These are phyloP conservation scores for Motacilla tschutschensis DNA, from an alignment of 2,113 vertebrate genomes.

Conservation along the genomic window DNA sequence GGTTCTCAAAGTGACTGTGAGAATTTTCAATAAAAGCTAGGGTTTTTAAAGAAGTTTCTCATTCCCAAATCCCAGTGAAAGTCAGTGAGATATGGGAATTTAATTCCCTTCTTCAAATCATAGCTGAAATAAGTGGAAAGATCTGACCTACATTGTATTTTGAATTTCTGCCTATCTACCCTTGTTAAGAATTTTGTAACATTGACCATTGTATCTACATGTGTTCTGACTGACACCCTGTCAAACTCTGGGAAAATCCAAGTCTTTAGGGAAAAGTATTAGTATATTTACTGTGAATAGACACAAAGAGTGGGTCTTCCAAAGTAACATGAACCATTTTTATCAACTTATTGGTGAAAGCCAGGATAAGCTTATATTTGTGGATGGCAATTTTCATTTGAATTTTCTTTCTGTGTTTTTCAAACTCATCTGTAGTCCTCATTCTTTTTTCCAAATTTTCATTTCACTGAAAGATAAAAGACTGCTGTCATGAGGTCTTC, in stretches of 20 bases:
- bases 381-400: neutral
- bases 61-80: neutral
- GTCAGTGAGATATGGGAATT: conserved; percentile 17
- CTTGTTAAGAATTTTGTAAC: neutral
- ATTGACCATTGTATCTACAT: neutral
- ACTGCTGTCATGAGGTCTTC: neutral
- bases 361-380: neutral
- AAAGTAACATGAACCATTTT: neutral
- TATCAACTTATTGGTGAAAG: neutral
- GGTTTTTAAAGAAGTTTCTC: conserved; percentile 5
- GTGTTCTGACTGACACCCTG: neutral
- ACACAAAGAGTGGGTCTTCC: neutral
- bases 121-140: neutral
- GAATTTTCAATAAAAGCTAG: conserved; percentile 29
- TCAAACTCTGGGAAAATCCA: neutral
- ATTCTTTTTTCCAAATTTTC: neutral
- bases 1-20: conserved; percentile 45
- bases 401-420: neutral
- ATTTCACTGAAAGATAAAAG: neutral
- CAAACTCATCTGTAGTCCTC: neutral
- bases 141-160: neutral
- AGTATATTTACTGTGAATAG: neutral
- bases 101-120: conserved; percentile 8
- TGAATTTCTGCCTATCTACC: neutral
- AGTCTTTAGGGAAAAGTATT: neutral